phyloP scores from a whole-genome alignment of 2,888 invertebrate genomes.

The Agrotis ipsilon region DNA sequence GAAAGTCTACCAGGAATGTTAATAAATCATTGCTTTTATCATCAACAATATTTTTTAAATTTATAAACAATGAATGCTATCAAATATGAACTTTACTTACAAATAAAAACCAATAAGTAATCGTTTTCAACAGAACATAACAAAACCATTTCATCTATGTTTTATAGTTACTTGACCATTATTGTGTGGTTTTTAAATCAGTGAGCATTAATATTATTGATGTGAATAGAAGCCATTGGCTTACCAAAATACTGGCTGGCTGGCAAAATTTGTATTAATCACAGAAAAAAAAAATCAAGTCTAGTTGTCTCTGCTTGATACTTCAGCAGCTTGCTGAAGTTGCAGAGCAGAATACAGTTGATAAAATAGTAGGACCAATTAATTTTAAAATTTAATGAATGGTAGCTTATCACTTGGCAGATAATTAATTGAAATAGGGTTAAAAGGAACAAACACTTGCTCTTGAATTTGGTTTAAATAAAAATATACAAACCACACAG shows the following conservation, averaged over 20 bases:
- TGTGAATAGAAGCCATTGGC: not conserved
- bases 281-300: too few species aligned
- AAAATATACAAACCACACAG: constrained; percentile 94
- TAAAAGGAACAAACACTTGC: not conserved
- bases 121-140: constrained; percentile 36
- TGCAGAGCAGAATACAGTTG: too few species aligned
- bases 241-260: too few species aligned
- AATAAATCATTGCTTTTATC: constrained; percentile 8
- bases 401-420: too few species aligned
- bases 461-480: not conserved
- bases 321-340: not conserved
- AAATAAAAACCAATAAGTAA: constrained; percentile 26
- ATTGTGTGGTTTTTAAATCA: not conserved
- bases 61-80: constrained; percentile 14
- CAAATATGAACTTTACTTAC: constrained; percentile 4
- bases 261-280: too few species aligned
- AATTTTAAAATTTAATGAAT: not conserved
- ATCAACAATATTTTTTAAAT: not conserved
- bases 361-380: too few species aligned
- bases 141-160: constrained; percentile 17
- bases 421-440: not conserved
- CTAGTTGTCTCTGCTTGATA: not conserved
- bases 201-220: not conserved
- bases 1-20: constrained; percentile 14
- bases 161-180: constrained; percentile 33